phyloP scores from a whole-genome alignment of 2,113 vertebrate genomes.

The Corythornis cristatus region DNA sequence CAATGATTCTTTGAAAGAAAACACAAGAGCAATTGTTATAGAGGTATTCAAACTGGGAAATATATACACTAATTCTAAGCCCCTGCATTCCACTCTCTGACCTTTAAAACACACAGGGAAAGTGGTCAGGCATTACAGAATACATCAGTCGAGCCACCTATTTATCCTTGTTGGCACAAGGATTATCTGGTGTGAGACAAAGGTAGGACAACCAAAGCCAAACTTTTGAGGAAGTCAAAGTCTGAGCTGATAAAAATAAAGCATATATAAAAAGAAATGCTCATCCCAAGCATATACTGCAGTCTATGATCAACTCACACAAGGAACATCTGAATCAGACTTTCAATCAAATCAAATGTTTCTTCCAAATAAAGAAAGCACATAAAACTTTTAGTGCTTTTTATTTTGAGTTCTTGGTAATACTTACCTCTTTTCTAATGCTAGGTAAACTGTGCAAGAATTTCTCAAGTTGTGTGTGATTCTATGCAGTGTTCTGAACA shows the following conservation, averaged over 20 bases:
- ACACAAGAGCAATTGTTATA: background rate
- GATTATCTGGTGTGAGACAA: background rate
- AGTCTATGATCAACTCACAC: background rate
- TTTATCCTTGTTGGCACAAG: background rate
- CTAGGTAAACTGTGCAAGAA: slow-evolving; percentile 80
- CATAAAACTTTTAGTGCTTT: background rate
- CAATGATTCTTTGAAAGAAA: background rate
- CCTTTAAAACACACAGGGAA: background rate
- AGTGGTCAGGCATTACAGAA: background rate
- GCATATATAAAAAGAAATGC: background rate
- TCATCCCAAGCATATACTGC: background rate
- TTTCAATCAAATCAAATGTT: background rate
- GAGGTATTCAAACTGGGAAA: background rate
- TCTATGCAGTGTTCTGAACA: slow-evolving; percentile 84
- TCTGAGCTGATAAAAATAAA: background rate
- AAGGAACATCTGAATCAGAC: background rate
- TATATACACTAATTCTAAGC: background rate
- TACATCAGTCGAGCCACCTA: background rate
- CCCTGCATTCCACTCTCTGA: background rate
- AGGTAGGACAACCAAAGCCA: background rate
- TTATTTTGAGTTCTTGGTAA: background rate
- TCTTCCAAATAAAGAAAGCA: background rate
- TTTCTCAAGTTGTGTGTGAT: slow-evolving; percentile 79
- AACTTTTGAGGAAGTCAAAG: background rate
- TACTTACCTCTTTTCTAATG: slow-evolving; percentile 88